Evolutionary conservation across 37 sponge, comb jelly and placozoan genomes (phyloP).

Genomic region (Crambe crambe): DNA sequence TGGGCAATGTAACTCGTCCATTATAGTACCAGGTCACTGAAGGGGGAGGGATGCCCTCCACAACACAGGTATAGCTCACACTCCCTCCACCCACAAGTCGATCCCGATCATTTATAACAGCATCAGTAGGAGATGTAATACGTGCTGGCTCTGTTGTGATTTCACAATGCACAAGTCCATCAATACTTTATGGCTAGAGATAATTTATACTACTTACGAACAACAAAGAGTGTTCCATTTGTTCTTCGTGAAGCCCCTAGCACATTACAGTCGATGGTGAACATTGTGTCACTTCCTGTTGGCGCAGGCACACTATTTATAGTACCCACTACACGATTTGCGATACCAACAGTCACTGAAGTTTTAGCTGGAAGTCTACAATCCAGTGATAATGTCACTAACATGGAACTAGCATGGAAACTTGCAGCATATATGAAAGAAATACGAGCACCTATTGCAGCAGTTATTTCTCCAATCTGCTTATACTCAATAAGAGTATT

Average conservation of each 20-base stretch:
- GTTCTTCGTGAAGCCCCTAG: neutral
- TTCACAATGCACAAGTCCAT: too few relatives aligned
- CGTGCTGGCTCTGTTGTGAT: constrained; percentile 37
- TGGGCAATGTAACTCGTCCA: neutral
- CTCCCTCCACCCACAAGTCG: neutral
- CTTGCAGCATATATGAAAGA: constrained; percentile 9
- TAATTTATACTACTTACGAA: too few relatives aligned
- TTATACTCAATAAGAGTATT: constrained; percentile 6
- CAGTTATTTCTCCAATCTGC: constrained; percentile 8
- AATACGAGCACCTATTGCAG: neutral
- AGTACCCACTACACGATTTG: neutral
- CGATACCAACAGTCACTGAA: too few relatives aligned
- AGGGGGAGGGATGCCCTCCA: constrained; percentile 17
- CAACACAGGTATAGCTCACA: constrained; percentile 39
- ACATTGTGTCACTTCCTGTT: neutral
- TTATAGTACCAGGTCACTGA: constrained; percentile 50
- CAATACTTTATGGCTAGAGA: too few relatives aligned
- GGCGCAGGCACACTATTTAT: neutral
- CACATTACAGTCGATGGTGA: neutral
- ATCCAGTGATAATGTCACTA: too few relatives aligned
- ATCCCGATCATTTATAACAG: neutral
- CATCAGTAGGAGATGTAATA: neutral
- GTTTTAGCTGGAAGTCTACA: too few relatives aligned
- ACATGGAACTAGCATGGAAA: too few relatives aligned
- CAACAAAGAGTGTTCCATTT: too few relatives aligned